These are phyloP conservation scores for Cistogaster globosa DNA, from an alignment of 2,888 invertebrate species.

Conservation along the genomic window DNA sequence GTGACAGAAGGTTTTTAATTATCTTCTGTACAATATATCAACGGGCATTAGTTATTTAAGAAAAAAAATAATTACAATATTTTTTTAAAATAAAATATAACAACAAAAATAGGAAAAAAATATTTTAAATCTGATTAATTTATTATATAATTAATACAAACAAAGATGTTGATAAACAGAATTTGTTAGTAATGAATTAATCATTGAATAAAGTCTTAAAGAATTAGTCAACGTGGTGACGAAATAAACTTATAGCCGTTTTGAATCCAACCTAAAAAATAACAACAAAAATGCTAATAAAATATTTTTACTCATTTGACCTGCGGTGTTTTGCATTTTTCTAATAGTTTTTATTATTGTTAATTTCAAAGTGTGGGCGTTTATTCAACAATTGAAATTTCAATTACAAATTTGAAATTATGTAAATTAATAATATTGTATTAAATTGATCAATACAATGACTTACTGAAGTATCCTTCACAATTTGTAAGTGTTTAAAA, in stretches of 20 bases:
- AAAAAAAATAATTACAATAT: no score
- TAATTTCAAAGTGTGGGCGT: conserved; percentile 56
- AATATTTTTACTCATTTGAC: conserved; percentile 59
- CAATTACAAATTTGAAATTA: conserved; percentile 66
- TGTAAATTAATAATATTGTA: conserved; percentile 62
- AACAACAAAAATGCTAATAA: conserved; percentile 20
- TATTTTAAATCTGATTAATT: no score
- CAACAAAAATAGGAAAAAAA: no score
- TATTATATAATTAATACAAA: no score
- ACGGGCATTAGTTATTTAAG: no score
- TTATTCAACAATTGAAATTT: conserved; percentile 64
- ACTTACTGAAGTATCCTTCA: conserved; percentile 36
- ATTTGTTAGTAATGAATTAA: no score
- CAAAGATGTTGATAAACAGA: no score
- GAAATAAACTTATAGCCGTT: conserved; percentile 20
- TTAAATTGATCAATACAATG: conserved; percentile 36
- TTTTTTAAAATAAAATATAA: no score
- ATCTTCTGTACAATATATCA: no score
- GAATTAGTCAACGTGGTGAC: conserved; percentile 29
- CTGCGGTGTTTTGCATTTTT: conserved; percentile 40
- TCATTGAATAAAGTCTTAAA: no score
- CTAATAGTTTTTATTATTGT: conserved; percentile 32
- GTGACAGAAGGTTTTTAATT: no score
- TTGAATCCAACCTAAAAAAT: not conserved
- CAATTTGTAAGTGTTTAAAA: conserved; percentile 6